Percentiles rank a stretch among this genome's conserved stretches.
These are phyloP conservation scores for Opisthograptis luteolata DNA, from an alignment of 2,888 invertebrate genomes.

Conservation along the genomic window DNA sequence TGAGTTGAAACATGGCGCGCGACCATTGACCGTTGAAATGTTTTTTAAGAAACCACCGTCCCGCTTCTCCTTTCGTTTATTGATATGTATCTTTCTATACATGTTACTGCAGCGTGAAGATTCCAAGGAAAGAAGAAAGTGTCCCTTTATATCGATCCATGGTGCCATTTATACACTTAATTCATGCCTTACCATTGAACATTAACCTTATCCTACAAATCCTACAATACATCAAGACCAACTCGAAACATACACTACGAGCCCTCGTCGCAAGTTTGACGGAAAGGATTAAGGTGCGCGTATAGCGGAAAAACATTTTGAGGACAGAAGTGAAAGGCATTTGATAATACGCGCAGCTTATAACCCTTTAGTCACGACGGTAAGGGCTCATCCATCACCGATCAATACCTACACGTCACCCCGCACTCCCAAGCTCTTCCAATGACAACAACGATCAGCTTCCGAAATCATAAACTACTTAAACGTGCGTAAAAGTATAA, in stretches of 20 bases:
- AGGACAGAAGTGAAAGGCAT: slow-evolving; percentile 45
- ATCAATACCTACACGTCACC: slow-evolving; percentile 59
- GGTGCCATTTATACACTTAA: slow-evolving; percentile 69
- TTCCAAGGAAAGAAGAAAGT: slow-evolving; percentile 63
- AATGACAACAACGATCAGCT: slow-evolving; percentile 76
- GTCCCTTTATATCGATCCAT: slow-evolving; percentile 78
- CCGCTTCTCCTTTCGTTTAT: slow-evolving; percentile 68
- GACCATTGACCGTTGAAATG: slow-evolving; percentile 55
- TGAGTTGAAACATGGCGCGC: slow-evolving; percentile 69
- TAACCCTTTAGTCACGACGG: slow-evolving; percentile 43
- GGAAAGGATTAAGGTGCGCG: slow-evolving; percentile 48
- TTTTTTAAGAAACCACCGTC: slow-evolving; percentile 52
- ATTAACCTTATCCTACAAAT: slow-evolving; percentile 75
- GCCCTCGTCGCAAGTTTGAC: slow-evolving; percentile 45
- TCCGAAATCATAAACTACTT: slow-evolving; percentile 75
- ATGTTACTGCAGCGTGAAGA: slow-evolving; percentile 67
- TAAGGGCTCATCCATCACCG: slow-evolving; percentile 50
- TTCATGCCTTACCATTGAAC: slow-evolving; percentile 76
- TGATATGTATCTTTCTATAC: slow-evolving; percentile 83
- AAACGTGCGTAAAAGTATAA: slow-evolving; percentile 79
- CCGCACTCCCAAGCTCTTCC: slow-evolving; percentile 72
- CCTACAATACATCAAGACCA: slow-evolving; percentile 72
- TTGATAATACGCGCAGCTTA: slow-evolving; percentile 48
- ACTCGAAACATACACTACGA: slow-evolving; percentile 60
- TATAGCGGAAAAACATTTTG: slow-evolving; percentile 45